Evolutionary conservation across 2,888 invertebrate species (phyloP).

Genomic region (Ferdinandea cuprea): DNA sequence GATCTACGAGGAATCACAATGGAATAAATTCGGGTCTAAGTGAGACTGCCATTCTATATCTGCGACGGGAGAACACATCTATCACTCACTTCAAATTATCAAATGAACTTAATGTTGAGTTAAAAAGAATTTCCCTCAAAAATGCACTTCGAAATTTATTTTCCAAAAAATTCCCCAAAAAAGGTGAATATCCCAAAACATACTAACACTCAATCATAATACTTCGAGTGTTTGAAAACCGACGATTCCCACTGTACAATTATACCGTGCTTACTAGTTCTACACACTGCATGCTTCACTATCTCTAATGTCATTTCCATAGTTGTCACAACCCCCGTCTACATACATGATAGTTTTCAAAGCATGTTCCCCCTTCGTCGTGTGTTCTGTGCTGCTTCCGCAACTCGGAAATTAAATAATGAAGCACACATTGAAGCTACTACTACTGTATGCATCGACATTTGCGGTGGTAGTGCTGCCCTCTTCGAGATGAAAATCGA

Average conservation of each 20-base stretch:
- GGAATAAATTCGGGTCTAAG: too few relatives aligned
- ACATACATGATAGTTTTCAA: not conserved
- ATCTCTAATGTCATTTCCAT: constrained; percentile 25
- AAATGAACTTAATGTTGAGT: too few relatives aligned
- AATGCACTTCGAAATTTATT: too few relatives aligned
- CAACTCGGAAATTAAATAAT: constrained; percentile 57
- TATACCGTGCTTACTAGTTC: constrained; percentile 7
- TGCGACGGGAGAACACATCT: too few relatives aligned
- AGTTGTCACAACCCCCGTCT: constrained; percentile 27
- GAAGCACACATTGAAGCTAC: constrained; percentile 48
- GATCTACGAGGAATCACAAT: too few relatives aligned
- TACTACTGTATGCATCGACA: constrained; percentile 39
- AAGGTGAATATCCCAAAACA: too few relatives aligned
- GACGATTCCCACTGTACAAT: not conserved
- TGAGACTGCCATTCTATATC: too few relatives aligned
- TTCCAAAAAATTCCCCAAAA: too few relatives aligned
- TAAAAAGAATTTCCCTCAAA: too few relatives aligned
- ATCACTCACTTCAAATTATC: too few relatives aligned
- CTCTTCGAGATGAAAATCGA: constrained; percentile 46
- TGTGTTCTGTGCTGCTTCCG: constrained; percentile 15
- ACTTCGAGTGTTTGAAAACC: not conserved
- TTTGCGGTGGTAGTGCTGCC: constrained; percentile 34
- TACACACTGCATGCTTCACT: constrained; percentile 13
- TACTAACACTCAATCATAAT: too few relatives aligned
- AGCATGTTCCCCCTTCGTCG: not conserved